A percentile compares a stretch with the other conserved stretches of the same genome.
Conservation (phyloP, 1,140 invertebrate species). For the Trichomalopsis sarcophagae region DNA sequence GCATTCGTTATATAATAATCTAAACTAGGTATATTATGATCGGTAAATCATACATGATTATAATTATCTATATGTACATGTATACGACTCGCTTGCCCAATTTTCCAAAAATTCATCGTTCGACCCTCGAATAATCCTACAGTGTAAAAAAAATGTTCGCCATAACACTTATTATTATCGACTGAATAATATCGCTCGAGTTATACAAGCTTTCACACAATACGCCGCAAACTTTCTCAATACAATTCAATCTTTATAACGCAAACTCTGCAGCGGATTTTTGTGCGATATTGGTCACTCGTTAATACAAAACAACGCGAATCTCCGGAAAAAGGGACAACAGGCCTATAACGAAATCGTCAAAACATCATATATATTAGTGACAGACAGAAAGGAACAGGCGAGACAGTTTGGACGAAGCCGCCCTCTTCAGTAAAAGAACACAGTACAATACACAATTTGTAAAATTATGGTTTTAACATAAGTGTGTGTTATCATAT, state of each 20-base stretch:
- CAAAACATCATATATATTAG: not conserved
- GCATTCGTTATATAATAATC: not conserved
- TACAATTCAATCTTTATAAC: not conserved
- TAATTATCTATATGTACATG: not conserved
- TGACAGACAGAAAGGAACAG: not conserved
- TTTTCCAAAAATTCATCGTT: not conserved
- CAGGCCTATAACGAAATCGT: too few relatives aligned
- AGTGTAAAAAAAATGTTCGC: not conserved
- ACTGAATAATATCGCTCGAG: not conserved
- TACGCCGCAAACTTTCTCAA: not conserved
- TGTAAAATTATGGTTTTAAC: not conserved
- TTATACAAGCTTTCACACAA: not conserved
- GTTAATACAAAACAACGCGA: not conserved
- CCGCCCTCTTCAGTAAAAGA: not conserved
- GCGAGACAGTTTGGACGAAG: not conserved
- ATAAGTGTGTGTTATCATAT: too few relatives aligned
- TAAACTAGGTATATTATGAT: not conserved
- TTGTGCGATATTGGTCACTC: not conserved
- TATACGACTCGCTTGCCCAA: not conserved
- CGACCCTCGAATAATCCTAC: slow-evolving; percentile 1
- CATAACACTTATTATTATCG: slow-evolving; percentile 2
- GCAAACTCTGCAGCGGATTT: not conserved
- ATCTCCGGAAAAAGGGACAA: too few relatives aligned
- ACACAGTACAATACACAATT: not conserved
- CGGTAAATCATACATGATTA: not conserved